Evolutionary conservation across 2,113 vertebrate species (phyloP), one percentile per base, ranked within the genome.

Genomic region (Dascyllus trimaculatus): DNA sequence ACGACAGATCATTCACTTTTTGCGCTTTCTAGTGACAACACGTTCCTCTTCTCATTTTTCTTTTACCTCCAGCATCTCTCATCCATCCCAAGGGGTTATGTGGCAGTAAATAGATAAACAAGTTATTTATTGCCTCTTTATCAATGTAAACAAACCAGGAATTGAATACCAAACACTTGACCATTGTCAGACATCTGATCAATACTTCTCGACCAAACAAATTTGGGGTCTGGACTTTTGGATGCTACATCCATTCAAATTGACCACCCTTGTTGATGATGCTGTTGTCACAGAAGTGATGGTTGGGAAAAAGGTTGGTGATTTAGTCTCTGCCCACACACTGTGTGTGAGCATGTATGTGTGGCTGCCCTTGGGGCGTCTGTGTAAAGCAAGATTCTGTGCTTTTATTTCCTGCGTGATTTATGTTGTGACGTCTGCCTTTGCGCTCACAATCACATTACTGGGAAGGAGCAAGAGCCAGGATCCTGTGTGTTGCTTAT

Each of bases 391-490:
- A 77, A 85, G 75, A 80, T 89, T 82, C 79, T 72, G 24, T 71
- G 78, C 82, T 89, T 88, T 88, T 88, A 84, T 83, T 88, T 80
- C 68, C 68, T 68, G 45, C 56, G 71, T 92, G 92, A 94, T 93
- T 93, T 88, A 93, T 91, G 85, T 79, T 38, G 56, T 89, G 87
- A 88, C 59, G 60, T 89, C 84, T 82, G 83, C 79, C 83, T 89
- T 88, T 88, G 84, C 48, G 63, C 83, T 92, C 85, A 86, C 77
- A 78, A 85, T 89, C 80, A 66, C 89, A 90, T 86, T 92, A 89
- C 82, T 81, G 82, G 58, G 85, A 61, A 78, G 57, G 49, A 77
- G 71, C 68, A 73, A 74, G 57, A 59, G 54, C 13, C 54, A 61
- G 38, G 52, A 52, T 26, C 24, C 17, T 70, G 56, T 65, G 21